phyloP scores from a whole-genome alignment of 2,888 invertebrate species.

The Aporophyla nigra region DNA sequence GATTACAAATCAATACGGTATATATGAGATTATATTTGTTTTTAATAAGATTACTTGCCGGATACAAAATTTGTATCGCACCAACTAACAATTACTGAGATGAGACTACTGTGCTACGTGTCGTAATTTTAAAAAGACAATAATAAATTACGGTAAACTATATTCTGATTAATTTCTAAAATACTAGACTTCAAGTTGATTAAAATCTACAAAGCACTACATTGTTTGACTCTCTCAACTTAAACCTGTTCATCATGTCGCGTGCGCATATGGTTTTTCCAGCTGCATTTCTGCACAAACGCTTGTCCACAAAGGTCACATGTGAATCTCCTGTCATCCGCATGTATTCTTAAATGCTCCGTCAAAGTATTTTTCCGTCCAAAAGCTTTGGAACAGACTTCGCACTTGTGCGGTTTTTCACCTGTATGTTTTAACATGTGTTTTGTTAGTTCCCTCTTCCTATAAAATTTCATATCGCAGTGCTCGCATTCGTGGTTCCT shows the following conservation, averaged over 20 bases:
- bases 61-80: too few relatives aligned
- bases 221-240: background rate
- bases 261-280: slow-evolving; percentile 62
- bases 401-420: slow-evolving; percentile 49
- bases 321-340: slow-evolving; percentile 58
- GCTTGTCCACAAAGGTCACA: slow-evolving; percentile 57
- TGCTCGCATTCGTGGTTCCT: slow-evolving; percentile 47
- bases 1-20: too few relatives aligned
- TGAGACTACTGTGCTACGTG: too few relatives aligned
- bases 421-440: slow-evolving; percentile 65
- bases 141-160: too few relatives aligned
- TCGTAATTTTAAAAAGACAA: too few relatives aligned
- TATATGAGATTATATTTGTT: too few relatives aligned
- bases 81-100: too few relatives aligned
- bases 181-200: background rate
- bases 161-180: too few relatives aligned
- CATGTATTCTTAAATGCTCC: slow-evolving; percentile 61
- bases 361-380: slow-evolving; percentile 53
- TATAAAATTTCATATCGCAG: slow-evolving; percentile 60
- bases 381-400: slow-evolving; percentile 56
- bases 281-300: slow-evolving; percentile 64
- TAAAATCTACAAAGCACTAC: background rate
- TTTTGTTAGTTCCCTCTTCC: slow-evolving; percentile 30
- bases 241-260: slow-evolving; percentile 45
- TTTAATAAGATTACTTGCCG: too few relatives aligned